phyloP scores from a whole-genome alignment of 2,888 invertebrate genomes.

The Caenorhabditis sulstoni region DNA sequence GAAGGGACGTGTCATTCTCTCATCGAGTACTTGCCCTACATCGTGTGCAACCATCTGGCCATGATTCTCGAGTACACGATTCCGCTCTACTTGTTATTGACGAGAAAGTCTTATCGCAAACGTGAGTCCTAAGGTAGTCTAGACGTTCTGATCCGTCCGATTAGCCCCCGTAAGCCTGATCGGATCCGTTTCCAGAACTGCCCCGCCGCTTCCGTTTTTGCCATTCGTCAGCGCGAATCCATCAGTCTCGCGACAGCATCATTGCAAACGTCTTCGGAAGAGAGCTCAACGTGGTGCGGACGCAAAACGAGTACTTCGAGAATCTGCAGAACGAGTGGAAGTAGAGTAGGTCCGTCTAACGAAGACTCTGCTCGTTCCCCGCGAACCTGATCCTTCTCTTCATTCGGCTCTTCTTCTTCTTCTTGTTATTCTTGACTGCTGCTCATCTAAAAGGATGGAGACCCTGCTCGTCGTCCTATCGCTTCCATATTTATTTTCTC shows the following conservation, averaged over 20 bases:
- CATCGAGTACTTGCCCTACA: conserved; percentile 26
- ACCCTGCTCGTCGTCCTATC: not conserved
- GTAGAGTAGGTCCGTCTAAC: conserved; percentile 11
- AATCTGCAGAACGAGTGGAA: conserved; percentile 39
- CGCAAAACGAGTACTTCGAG: conserved; percentile 42
- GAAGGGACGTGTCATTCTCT: conserved; percentile 18
- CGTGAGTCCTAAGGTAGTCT: not conserved
- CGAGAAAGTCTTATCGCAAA: conserved; percentile 28
- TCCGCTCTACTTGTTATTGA: conserved; percentile 35
- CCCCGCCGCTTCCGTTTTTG: conserved; percentile 1
- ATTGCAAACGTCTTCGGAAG: conserved; percentile 45
- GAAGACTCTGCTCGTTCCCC: conserved; percentile 13
- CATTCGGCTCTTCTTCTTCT: conserved; percentile 1
- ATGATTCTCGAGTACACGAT: conserved; percentile 43
- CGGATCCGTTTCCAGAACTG: conserved; percentile 23
- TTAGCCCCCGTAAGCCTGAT: not conserved
- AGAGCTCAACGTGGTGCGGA: conserved; percentile 33
- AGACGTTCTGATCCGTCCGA: too few species aligned
- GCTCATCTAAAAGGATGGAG: conserved; percentile 23
- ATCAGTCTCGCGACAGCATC: conserved; percentile 24
- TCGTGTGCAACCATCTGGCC: conserved; percentile 29
- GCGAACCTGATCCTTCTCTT: conserved; percentile 13
- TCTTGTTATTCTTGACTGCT: conserved; percentile 30
- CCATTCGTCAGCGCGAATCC: not conserved
- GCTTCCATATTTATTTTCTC: conserved; percentile 41